Base-by-base conservation (phyloP, 2,797 vertebrate species). In the Taeniopygia guttata region DNA sequence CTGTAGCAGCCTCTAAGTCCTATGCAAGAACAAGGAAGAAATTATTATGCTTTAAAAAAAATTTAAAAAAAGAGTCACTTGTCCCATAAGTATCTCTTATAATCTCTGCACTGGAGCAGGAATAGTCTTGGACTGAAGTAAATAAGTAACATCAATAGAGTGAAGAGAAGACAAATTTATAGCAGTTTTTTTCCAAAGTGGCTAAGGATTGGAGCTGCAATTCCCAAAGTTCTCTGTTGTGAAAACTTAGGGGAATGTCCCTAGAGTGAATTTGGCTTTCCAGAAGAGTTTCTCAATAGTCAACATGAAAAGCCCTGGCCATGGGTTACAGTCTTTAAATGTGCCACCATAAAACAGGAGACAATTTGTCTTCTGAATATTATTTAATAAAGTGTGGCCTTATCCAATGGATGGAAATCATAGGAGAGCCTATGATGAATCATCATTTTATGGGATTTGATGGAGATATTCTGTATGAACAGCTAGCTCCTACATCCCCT, bases 111-210 rank as follows among this genome's bases (percentile, higher is more conserved):
- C 42, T 56, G 58, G 58, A 81, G 79, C 34, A 73, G n/a, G 46
- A 78, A 19, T 11, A 78, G 55, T 42, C 55, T 58, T 55, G 20
- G 46, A 36, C 55, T 20, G 19, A 75, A 36, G n/a, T n/a, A 36
- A 19, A 5, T 16, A 34, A 56, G 8, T 46, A n/a, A n/a, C 38
- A 46, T 13, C 21, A 38, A 5, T 36, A 46, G 10, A 42, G 3
- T 59, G 20, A 82, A 81, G 26, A 30, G 16, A 48, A 82, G 25
- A 68, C 6, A 70, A 67, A 56, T 42, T 7, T 52, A 15, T 7
- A 43, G 11, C 27, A 56, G 4, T 1, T 13, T 22, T 82, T 85
- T 43, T 27, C 16, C 0, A 0, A 72, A 42, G 25, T 21, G 25
- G 12, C 4, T 54, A 2, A 43, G 9, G 48, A 25, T 29, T 84